Evolutionary conservation across 1,140 invertebrate genomes (phyloP).

Genomic region (Marisa cornuarietis): DNA sequence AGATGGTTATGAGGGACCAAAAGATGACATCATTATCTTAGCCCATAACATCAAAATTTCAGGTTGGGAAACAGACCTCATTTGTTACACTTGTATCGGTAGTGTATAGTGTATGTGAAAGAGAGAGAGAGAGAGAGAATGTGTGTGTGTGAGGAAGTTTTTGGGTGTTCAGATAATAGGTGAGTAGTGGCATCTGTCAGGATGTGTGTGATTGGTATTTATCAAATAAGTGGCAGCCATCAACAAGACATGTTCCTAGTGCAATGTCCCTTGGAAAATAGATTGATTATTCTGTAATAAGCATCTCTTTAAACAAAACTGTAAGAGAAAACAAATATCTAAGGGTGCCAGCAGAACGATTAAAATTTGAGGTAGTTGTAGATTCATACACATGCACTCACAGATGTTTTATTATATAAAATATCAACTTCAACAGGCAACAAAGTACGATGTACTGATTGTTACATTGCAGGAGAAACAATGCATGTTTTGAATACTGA

Average conservation of each 20-base stretch:
- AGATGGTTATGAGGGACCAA: slow-evolving; percentile 76
- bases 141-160: neutral
- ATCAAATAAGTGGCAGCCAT: no score
- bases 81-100: no score
- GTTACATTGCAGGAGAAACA: slow-evolving; percentile 70
- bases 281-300: no score
- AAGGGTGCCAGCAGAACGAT: no score
- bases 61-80: slow-evolving; percentile 39
- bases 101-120: neutral
- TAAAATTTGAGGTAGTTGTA: no score
- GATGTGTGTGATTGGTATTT: neutral
- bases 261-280: no score
- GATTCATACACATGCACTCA: no score
- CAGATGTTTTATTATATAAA: no score
- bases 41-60: slow-evolving; percentile 80
- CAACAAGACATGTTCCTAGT: no score
- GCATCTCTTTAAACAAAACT: no score
- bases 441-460: neutral
- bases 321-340: no score
- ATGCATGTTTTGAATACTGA: slow-evolving; percentile 85
- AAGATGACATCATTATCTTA: slow-evolving; percentile 95
- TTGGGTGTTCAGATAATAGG: neutral
- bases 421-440: no score
- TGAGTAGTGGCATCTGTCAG: neutral
- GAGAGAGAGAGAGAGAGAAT: neutral